Conservation (phyloP, 2,113 vertebrate genomes). For the Cyprinus carpio region DNA sequence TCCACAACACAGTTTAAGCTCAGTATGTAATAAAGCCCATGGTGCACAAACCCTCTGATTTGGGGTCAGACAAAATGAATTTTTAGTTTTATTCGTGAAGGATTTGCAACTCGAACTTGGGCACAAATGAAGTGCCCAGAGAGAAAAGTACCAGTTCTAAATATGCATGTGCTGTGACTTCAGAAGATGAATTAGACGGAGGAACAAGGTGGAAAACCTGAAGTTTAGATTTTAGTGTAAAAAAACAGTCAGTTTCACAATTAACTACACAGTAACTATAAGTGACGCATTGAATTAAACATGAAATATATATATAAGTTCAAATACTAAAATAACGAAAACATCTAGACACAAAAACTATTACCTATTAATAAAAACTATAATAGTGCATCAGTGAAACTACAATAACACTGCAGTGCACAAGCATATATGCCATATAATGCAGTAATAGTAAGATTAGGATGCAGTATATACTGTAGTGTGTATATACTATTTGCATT, state of each 20-base stretch:
- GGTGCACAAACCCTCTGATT: conserved; percentile 85
- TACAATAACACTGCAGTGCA: not conserved
- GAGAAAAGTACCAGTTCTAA: conserved; percentile 52
- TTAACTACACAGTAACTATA: too few relatives aligned
- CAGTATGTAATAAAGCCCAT: conserved; percentile 82
- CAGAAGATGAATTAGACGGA: conserved; percentile 49
- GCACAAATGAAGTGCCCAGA: conserved; percentile 64
- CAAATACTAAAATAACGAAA: too few relatives aligned
- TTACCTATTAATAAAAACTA: too few relatives aligned
- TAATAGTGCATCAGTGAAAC: too few relatives aligned
- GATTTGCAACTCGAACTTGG: conserved; percentile 71
- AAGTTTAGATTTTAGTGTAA: conserved; percentile 1
- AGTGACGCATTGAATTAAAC: too few relatives aligned
- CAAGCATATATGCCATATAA: not conserved
- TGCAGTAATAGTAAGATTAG: not conserved
- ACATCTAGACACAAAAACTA: too few relatives aligned
- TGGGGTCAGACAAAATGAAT: conserved; percentile 85
- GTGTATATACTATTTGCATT: not conserved
- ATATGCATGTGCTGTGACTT: conserved; percentile 37
- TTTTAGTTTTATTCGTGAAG: conserved; percentile 83
- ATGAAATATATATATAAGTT: too few relatives aligned
- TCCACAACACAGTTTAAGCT: conserved; percentile 85
- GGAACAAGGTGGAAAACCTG: not conserved
- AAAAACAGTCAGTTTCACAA: too few relatives aligned
- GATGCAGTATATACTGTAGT: too few relatives aligned